Conservation (phyloP, 2,888 invertebrate genomes). For the Drosophila atroscutellata region DNA sequence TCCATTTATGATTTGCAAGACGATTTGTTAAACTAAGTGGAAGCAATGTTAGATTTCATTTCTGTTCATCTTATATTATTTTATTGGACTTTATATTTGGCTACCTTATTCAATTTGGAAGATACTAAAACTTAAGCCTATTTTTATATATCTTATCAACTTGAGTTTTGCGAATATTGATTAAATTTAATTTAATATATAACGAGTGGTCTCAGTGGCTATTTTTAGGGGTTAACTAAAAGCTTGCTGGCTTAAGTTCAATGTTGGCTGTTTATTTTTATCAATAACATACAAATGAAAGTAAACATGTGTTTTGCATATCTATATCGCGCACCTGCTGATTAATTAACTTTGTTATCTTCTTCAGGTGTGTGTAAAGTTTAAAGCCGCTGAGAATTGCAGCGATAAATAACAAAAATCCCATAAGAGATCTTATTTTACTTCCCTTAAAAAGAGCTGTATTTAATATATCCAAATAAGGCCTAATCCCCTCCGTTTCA, state of each 20-base stretch:
- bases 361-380: neutral
- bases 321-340: neutral
- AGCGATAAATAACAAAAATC: neutral
- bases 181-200: neutral
- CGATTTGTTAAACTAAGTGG: slow-evolving; percentile 2
- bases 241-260: neutral
- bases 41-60: slow-evolving; percentile 1
- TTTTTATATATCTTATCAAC: neutral
- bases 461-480: neutral
- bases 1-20: neutral
- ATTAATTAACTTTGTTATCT: neutral
- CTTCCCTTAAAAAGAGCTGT: neutral
- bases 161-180: neutral
- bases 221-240: neutral
- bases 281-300: neutral
- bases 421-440: neutral
- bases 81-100: neutral
- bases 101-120: neutral
- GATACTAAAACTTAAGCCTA: neutral
- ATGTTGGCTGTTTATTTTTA: neutral
- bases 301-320: neutral
- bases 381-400: neutral
- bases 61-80: neutral
- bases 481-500: neutral
- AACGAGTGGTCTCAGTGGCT: neutral